Percentiles rank a stretch among this genome's conserved stretches.
Evolutionary conservation across 2,888 invertebrate species (phyloP).

Genomic region (Liodrosophila aerea): DNA sequence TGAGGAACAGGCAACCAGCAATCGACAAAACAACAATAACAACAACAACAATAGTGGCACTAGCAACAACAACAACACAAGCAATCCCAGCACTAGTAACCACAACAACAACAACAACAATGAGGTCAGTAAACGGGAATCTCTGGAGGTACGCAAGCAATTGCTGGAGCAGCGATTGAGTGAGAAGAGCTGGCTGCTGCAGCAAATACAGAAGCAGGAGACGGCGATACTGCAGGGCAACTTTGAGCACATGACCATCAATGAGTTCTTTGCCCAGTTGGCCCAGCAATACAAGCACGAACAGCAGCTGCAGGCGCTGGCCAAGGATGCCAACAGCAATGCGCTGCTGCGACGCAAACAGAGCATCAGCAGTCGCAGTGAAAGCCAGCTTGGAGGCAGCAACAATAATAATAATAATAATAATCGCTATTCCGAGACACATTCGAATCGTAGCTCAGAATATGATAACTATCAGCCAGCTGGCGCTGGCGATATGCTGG

Average conservation of each 20-base stretch:
- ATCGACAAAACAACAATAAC: conserved; percentile 38
- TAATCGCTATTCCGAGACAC: conserved; percentile 74
- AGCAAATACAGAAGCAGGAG: conserved; percentile 82
- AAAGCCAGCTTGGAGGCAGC: conserved; percentile 49
- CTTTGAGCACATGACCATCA: conserved; percentile 77
- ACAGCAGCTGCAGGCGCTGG: conserved; percentile 50
- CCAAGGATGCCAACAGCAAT: conserved; percentile 42
- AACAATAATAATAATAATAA: conserved; percentile 48
- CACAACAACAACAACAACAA: conserved; percentile 34
- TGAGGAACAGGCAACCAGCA: conserved; percentile 61
- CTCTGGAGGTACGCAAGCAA: conserved; percentile 79
- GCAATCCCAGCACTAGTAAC: conserved; percentile 14
- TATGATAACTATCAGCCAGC: conserved; percentile 77
- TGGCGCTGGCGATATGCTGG: conserved; percentile 62
- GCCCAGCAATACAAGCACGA: conserved; percentile 77
- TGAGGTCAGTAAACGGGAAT: conserved; percentile 68
- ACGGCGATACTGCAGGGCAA: conserved; percentile 80
- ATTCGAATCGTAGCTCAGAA: conserved; percentile 79
- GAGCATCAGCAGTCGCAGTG: conserved; percentile 55
- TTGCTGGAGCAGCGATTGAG: conserved; percentile 80
- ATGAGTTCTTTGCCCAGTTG: conserved; percentile 75
- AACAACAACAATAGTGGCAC: conserved; percentile 37
- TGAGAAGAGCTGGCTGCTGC: conserved; percentile 81
- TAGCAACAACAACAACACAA: conserved; percentile 19
- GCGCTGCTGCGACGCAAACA: conserved; percentile 78